Percentiles rank a stretch among this genome's conserved stretches.
Conservation (phyloP, 1,140 invertebrate genomes). For the Papilio helenus region DNA sequence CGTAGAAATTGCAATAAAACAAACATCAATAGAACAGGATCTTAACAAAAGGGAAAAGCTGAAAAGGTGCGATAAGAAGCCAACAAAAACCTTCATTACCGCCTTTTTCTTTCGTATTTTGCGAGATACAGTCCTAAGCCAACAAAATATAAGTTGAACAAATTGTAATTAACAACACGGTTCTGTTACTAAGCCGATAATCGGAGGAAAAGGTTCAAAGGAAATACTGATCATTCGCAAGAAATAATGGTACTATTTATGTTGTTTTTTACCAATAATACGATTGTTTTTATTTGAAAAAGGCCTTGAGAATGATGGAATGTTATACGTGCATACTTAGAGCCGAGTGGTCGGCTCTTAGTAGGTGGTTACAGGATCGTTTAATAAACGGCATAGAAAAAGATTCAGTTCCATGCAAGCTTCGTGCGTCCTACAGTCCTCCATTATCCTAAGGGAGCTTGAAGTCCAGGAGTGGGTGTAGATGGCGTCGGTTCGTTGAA, state of each 20-base stretch:
- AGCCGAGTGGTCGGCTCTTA: too few relatives aligned
- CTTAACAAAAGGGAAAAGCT: conserved; percentile 30
- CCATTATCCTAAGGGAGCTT: too few relatives aligned
- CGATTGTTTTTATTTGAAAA: too few relatives aligned
- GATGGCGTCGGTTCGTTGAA: too few relatives aligned
- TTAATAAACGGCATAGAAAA: too few relatives aligned
- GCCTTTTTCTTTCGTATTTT: conserved; percentile 19
- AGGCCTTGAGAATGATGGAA: too few relatives aligned
- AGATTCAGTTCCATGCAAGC: too few relatives aligned
- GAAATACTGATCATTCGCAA: conserved; percentile 9
- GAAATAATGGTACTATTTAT: not conserved
- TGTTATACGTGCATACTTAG: too few relatives aligned
- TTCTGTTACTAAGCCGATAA: conserved; percentile 20
- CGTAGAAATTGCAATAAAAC: conserved; percentile 24
- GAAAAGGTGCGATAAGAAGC: conserved; percentile 27
- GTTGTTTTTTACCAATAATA: not conserved
- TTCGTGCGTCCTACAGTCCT: too few relatives aligned
- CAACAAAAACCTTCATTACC: conserved; percentile 26
- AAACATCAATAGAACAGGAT: conserved; percentile 22
- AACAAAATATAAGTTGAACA: conserved; percentile 32
- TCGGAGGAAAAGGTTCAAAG: not conserved
- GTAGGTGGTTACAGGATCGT: too few relatives aligned
- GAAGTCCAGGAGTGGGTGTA: too few relatives aligned
- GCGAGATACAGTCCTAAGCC: conserved; percentile 29
- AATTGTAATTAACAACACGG: conserved; percentile 32